These are phyloP conservation scores for Epinotia demarniana DNA, from an alignment of 2,888 invertebrate species.

Conservation along the genomic window DNA sequence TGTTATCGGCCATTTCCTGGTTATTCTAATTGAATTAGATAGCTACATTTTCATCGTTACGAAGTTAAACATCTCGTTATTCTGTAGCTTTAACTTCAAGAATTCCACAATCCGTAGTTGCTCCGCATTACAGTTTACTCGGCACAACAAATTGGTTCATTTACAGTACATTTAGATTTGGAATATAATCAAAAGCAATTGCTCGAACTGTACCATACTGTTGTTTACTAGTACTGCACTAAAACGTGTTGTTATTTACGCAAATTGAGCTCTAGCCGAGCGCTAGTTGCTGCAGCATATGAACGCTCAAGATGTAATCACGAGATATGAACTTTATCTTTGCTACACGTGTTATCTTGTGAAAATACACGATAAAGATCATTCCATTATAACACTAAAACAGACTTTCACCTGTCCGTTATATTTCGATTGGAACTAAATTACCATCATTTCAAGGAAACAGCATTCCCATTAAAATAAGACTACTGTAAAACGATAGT, in stretches of 20 bases:
- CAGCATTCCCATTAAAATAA: slow-evolving; percentile 73
- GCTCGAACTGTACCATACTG: slow-evolving; percentile 9
- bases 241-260: slow-evolving; percentile 29
- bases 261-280: slow-evolving; percentile 31
- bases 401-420: slow-evolving; percentile 75
- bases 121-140: background rate
- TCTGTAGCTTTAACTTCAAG: background rate
- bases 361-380: slow-evolving; percentile 52
- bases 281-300: slow-evolving; percentile 32
- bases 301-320: slow-evolving; percentile 47
- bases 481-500: slow-evolving; percentile 76
- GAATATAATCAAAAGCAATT: slow-evolving; percentile 16
- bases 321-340: slow-evolving; percentile 54
- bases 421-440: slow-evolving; percentile 69
- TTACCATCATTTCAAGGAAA: slow-evolving; percentile 71
- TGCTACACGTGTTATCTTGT: slow-evolving; percentile 53
- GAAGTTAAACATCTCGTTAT: background rate
- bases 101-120: background rate
- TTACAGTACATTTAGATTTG: background rate
- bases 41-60: background rate
- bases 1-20: slow-evolving; percentile 19
- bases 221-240: slow-evolving; percentile 14
- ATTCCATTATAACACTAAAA: slow-evolving; percentile 57
- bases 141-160: background rate
- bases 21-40: slow-evolving; percentile 1